phyloP scores from a whole-genome alignment of 1,140 invertebrate genomes.

The Drosophila ogumai region DNA sequence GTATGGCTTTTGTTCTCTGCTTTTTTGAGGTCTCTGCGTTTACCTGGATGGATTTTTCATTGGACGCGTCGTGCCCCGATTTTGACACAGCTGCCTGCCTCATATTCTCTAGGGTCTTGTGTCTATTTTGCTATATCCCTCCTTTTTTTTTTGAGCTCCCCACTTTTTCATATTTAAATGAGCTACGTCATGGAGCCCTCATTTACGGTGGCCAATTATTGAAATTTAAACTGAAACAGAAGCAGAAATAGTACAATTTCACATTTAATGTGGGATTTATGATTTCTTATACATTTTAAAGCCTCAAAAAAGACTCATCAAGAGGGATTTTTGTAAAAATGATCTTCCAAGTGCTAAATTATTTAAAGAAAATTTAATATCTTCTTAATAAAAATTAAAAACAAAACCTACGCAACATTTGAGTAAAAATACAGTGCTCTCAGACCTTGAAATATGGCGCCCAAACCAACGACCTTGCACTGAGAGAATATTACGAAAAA shows the following conservation, averaged over 20 bases:
- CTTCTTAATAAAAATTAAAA: neutral
- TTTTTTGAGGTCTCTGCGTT: neutral
- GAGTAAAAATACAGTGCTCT: neutral
- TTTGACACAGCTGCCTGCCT: constrained; percentile 1
- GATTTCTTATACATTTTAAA: too few relatives aligned
- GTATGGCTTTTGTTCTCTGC: neutral
- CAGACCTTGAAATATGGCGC: neutral
- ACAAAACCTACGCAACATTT: neutral
- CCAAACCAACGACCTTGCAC: neutral
- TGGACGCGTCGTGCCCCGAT: constrained; percentile 7
- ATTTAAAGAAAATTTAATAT: too few relatives aligned
- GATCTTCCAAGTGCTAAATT: too few relatives aligned
- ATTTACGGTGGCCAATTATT: constrained; percentile 25
- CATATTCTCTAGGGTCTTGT: neutral
- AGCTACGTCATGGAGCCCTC: constrained; percentile 24
- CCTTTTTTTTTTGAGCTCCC: constrained; percentile 1
- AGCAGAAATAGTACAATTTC: neutral
- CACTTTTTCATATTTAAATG: constrained; percentile 22
- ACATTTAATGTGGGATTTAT: too few relatives aligned
- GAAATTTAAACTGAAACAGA: constrained; percentile 10
- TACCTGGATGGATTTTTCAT: constrained; percentile 9
- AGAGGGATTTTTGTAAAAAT: too few relatives aligned
- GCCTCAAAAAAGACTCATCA: too few relatives aligned
- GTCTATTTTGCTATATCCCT: neutral
- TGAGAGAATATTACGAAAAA: neutral